Base-by-base conservation (phyloP, 1,140 invertebrate genomes). In the Bombus difficillimus region DNA sequence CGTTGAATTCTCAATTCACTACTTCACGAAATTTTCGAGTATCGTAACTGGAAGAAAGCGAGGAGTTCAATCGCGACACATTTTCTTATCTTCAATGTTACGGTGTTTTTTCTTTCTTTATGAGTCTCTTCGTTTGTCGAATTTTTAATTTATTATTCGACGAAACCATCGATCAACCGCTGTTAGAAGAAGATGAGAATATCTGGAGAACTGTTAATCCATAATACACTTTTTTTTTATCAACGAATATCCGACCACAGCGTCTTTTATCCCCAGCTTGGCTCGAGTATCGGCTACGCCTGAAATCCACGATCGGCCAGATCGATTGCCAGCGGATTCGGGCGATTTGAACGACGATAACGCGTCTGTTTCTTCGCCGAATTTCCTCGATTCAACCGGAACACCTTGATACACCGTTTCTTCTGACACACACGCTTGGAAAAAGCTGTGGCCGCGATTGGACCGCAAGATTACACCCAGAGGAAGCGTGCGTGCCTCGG, bases 381-480 rank as follows among this genome's bases (percentile, higher is more conserved):
- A 83, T 86, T 89, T 18, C 77, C 72, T 41, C 39, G 69, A 13
- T 18, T 37, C 10, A 5, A n/a, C 13, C 47, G 59, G 37, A 81
- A 69, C 43, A 64, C 71, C 84, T 77, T 57, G 69, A n/a, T 47
- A 81, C 81, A 84, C 74, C 73, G 64, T 32, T 15, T 34, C 32
- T 34, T 34, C 64, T 34, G n/a, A 64, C 22, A n/a, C 25, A 22
- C 41, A n/a, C 13, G 76, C 39, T 59, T 43, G 64, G 78, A 74
- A 66, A 72, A 87, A 78, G 47, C 57, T 43, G 69, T 47, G 78
- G 37, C 74, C 80, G 83, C 89, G 89, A 90, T 90, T 73, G 88
- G 47, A 82, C 82, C 86, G 81, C 88, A 43, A 90, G 89, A 90
- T 90, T 90, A 77, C 88, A 88, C 76, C 73, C 66, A 76, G 83